phyloP scores from a whole-genome alignment of 2,888 invertebrate genomes.

The Dasysyrphus tricinctus region DNA sequence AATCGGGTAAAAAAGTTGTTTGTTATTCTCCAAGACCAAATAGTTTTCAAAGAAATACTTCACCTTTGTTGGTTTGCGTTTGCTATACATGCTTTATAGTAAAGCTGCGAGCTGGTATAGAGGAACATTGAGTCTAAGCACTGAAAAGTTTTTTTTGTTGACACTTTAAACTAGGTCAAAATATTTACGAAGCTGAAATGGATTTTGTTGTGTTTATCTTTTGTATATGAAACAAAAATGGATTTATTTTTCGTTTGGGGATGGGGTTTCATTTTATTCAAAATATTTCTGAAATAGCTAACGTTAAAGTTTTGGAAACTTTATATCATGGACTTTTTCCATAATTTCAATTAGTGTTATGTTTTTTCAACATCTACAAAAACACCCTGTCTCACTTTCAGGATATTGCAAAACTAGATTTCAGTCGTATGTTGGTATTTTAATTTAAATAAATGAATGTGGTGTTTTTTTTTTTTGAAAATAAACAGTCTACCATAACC shows the following conservation, averaged over 20 bases:
- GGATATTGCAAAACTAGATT: neutral
- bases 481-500: neutral
- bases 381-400: neutral
- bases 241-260: neutral
- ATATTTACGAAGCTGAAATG: conserved; percentile 28
- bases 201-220: conserved; percentile 24
- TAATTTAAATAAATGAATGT: conserved; percentile 5
- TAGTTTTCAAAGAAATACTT: conserved; percentile 36
- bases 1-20: conserved; percentile 59
- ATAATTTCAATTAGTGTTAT: neutral
- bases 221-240: conserved; percentile 26
- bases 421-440: neutral
- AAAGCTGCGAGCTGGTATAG: neutral
- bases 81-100: neutral
- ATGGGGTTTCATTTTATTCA: neutral
- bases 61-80: conserved; percentile 13
- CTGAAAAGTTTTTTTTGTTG: conserved; percentile 32
- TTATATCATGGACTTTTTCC: neutral
- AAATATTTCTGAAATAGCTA: neutral
- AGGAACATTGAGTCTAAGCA: neutral
- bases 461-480: neutral
- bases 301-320: neutral
- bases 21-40: conserved; percentile 32
- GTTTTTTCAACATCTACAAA: neutral
- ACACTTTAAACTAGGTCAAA: conserved; percentile 38